These are phyloP conservation scores for Bellardia bayeri DNA, from an alignment of 2,888 invertebrate genomes.

Conservation along the genomic window DNA sequence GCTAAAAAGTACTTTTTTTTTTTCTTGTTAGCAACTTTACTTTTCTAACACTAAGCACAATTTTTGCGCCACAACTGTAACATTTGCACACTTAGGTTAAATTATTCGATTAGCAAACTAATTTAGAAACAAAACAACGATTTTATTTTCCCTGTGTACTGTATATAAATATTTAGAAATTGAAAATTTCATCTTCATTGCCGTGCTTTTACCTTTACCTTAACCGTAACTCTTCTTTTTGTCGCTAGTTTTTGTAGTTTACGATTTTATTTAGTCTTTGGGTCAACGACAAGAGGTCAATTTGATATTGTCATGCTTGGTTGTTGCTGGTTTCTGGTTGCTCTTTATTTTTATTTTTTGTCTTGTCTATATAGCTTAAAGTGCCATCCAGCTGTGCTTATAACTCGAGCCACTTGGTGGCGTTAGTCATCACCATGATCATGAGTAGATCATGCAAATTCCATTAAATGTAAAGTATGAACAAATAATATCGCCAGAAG, in stretches of 20 bases:
- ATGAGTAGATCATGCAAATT: slow-evolving; percentile 67
- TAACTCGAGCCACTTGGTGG: slow-evolving; percentile 66
- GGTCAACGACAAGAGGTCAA: slow-evolving; percentile 69
- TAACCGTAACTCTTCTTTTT: slow-evolving; percentile 24
- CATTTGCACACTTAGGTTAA: no score
- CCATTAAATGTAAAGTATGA: slow-evolving; percentile 66
- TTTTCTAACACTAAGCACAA: no score
- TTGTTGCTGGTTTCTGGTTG: slow-evolving; percentile 29
- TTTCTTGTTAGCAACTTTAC: no score
- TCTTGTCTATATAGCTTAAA: slow-evolving; percentile 29
- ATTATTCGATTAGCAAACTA: no score
- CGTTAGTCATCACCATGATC: slow-evolving; percentile 68
- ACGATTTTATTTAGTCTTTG: slow-evolving; percentile 60
- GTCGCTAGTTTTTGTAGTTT: slow-evolving; percentile 5
- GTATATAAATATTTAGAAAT: not conserved
- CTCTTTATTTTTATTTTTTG: not conserved
- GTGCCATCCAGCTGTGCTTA: slow-evolving; percentile 67
- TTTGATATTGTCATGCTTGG: slow-evolving; percentile 55
- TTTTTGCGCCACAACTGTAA: not conserved
- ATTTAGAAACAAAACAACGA: no score
- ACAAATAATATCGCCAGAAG: slow-evolving; percentile 74
- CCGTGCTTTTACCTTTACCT: slow-evolving; percentile 31
- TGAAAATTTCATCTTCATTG: slow-evolving; percentile 4
- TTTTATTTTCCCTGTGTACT: not conserved
- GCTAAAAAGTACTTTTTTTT: no score